Evolutionary conservation across 2,113 vertebrate species (phyloP).

Genomic region (Neoarius graeffei): DNA sequence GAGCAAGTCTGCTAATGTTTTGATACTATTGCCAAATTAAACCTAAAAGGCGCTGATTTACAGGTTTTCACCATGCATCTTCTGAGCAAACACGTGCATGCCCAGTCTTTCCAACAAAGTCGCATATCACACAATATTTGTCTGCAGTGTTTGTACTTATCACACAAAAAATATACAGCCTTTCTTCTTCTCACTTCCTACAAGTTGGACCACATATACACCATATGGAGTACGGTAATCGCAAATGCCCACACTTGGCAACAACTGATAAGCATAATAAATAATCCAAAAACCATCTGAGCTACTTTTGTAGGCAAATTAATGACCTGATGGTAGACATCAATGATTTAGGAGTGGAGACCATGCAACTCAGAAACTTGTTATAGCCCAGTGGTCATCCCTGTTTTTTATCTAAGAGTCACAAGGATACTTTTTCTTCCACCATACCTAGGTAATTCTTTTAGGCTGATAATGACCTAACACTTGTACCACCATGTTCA

Average conservation of each 20-base stretch:
- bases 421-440: background rate
- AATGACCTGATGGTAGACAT: background rate
- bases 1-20: background rate
- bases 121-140: background rate
- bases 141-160: background rate
- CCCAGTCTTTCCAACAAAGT: background rate
- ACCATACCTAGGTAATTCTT: background rate
- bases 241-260: background rate
- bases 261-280: background rate
- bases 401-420: background rate
- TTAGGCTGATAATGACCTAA: background rate
- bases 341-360: background rate
- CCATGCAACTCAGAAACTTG: background rate
- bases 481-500: background rate
- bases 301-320: background rate
- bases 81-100: background rate
- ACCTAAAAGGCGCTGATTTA: background rate
- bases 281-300: background rate
- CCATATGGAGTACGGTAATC: background rate
- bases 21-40: background rate
- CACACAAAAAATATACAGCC: background rate
- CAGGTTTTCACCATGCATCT: background rate
- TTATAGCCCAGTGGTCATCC: background rate
- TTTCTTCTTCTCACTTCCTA: background rate
- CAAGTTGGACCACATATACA: background rate